These are phyloP conservation scores for Athene noctua DNA, from an alignment of 2,113 vertebrate genomes.

Conservation along the genomic window DNA sequence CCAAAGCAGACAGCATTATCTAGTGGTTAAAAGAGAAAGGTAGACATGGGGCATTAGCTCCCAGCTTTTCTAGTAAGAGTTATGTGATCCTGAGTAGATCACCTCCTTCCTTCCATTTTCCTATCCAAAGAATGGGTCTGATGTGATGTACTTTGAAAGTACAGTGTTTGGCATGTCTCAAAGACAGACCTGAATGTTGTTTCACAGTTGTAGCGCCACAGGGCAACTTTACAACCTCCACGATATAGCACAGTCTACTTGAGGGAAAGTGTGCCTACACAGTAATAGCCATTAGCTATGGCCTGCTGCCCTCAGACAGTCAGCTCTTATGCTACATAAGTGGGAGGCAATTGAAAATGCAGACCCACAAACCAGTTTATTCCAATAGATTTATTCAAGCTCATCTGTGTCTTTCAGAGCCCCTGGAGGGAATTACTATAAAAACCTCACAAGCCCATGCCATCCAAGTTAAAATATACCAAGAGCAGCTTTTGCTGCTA, in stretches of 20 bases:
- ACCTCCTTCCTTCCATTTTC: neutral
- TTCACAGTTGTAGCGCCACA: neutral
- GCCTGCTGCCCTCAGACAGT: neutral
- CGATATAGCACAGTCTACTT: neutral
- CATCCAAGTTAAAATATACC: neutral
- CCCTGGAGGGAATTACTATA: neutral
- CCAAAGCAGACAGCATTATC: neutral
- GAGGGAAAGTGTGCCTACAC: neutral
- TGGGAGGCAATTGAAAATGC: neutral
- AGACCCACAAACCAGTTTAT: neutral
- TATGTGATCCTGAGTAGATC: neutral
- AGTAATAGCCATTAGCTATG: neutral
- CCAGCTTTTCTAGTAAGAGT: neutral
- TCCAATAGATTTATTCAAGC: neutral
- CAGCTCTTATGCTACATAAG: neutral
- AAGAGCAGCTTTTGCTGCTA: neutral
- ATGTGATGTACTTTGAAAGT: neutral
- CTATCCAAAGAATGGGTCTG: neutral
- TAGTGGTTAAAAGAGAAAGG: neutral
- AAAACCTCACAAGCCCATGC: neutral
- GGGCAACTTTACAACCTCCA: neutral
- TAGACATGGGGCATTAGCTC: neutral
- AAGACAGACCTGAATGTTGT: neutral
- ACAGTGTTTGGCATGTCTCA: neutral
- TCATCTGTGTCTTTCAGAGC: rapidly evolving